These are phyloP conservation scores for Parnassius apollo DNA, from an alignment of 2,888 invertebrate species.

Conservation along the genomic window DNA sequence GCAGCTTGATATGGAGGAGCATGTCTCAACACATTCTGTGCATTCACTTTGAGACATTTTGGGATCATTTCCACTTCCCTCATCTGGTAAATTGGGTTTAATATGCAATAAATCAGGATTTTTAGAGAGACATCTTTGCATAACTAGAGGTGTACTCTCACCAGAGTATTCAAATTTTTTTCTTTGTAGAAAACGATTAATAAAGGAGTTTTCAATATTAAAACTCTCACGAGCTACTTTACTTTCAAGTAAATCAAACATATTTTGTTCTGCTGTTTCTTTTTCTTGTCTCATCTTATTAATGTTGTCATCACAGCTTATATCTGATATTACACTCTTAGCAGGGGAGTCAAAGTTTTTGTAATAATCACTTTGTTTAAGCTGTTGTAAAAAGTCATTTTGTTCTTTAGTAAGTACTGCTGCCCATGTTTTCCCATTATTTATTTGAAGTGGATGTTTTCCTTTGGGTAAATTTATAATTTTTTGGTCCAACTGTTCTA, in stretches of 20 bases:
- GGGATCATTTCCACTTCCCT: constrained; percentile 43
- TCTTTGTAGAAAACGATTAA: constrained; percentile 75
- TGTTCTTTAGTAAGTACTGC: constrained; percentile 69
- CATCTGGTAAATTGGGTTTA: constrained; percentile 48
- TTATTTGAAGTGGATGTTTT: constrained; percentile 65
- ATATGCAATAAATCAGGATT: constrained; percentile 63
- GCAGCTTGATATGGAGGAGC: constrained; percentile 59
- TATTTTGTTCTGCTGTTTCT: constrained; percentile 84
- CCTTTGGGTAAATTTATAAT: constrained; percentile 47
- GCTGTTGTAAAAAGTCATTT: constrained; percentile 65
- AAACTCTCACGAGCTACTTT: constrained; percentile 87
- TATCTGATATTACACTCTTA: constrained; percentile 61
- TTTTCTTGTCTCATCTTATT: constrained; percentile 53
- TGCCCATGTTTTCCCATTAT: constrained; percentile 72
- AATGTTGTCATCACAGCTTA: constrained; percentile 58
- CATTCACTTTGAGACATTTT: constrained; percentile 58
- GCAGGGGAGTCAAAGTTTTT: constrained; percentile 69
- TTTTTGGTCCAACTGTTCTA: constrained; percentile 29
- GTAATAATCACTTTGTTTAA: constrained; percentile 72
- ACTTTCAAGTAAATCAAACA: constrained; percentile 90
- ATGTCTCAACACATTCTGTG: constrained; percentile 59
- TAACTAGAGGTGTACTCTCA: constrained; percentile 66
- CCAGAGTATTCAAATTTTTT: constrained; percentile 61
- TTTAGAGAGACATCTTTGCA: constrained; percentile 63
- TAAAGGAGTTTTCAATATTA: constrained; percentile 84